Conservation (phyloP, 2,888 invertebrate genomes). For the Andrena marginata region DNA sequence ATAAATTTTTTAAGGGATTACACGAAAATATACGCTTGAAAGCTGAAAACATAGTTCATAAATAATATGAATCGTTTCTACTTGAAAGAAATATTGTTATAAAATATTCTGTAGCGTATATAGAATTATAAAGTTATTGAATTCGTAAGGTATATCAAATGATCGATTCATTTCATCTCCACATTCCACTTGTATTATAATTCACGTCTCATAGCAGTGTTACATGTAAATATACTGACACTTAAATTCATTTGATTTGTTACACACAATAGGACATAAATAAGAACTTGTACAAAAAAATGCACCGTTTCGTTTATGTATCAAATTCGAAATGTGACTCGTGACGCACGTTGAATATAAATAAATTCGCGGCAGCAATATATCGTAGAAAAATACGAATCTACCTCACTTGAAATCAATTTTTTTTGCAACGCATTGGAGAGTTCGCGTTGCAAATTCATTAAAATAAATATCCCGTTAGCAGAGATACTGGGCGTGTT, state of each 20-base stretch:
- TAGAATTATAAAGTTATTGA: background rate
- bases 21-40: background rate
- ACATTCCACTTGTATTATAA: slow-evolving; percentile 52
- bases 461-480: slow-evolving; percentile 44
- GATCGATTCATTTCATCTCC: slow-evolving; percentile 21
- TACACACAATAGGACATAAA: slow-evolving; percentile 40
- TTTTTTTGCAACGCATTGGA: background rate
- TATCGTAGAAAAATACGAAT: slow-evolving; percentile 36
- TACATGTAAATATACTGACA: slow-evolving; percentile 54
- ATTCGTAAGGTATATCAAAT: slow-evolving; percentile 27
- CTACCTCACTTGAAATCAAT: slow-evolving; percentile 17
- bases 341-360: slow-evolving; percentile 29
- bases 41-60: background rate
- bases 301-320: slow-evolving; percentile 4
- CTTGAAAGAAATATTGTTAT: background rate
- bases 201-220: slow-evolving; percentile 60
- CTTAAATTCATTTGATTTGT: slow-evolving; percentile 30
- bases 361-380: slow-evolving; percentile 16
- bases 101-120: background rate
- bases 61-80: background rate
- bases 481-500: background rate
- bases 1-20: background rate
- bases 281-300: slow-evolving; percentile 44
- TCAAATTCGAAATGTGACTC: slow-evolving; percentile 22
- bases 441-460: slow-evolving; percentile 5